Evolutionary conservation across 1,140 invertebrate species (phyloP).

Genomic region (Listronotus oregonensis): DNA sequence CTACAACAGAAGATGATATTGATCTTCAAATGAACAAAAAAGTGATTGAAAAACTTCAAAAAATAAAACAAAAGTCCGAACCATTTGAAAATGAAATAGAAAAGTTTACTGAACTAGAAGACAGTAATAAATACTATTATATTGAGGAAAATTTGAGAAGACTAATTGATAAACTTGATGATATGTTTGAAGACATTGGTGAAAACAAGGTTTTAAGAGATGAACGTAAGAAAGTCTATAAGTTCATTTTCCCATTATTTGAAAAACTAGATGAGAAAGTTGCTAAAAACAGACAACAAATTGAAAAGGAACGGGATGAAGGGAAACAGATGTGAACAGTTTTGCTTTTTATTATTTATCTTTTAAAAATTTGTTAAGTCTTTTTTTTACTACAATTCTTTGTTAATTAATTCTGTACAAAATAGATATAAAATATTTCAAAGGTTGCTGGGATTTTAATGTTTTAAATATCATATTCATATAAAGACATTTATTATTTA

Average conservation of each 20-base stretch:
- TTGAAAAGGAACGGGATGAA: background rate
- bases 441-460: background rate
- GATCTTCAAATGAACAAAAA: background rate
- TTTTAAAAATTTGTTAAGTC: no score
- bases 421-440: no score
- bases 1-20: background rate
- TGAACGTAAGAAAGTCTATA: constrained; percentile 8
- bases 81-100: constrained; percentile 18
- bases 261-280: constrained; percentile 15
- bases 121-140: constrained; percentile 28
- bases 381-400: no score
- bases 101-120: constrained; percentile 19
- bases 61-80: constrained; percentile 13
- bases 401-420: no score
- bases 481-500: no score
- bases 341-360: constrained; percentile 30
- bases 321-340: constrained; percentile 10
- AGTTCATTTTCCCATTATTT: constrained; percentile 7
- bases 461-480: no score
- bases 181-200: constrained; percentile 4
- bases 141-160: constrained; percentile 36
- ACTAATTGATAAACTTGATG: constrained; percentile 25
- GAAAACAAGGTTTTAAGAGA: background rate
- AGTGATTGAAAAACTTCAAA: background rate
- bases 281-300: background rate